Conservation (phyloP, 1,140 invertebrate genomes). For the Hycleus phaleratus region DNA sequence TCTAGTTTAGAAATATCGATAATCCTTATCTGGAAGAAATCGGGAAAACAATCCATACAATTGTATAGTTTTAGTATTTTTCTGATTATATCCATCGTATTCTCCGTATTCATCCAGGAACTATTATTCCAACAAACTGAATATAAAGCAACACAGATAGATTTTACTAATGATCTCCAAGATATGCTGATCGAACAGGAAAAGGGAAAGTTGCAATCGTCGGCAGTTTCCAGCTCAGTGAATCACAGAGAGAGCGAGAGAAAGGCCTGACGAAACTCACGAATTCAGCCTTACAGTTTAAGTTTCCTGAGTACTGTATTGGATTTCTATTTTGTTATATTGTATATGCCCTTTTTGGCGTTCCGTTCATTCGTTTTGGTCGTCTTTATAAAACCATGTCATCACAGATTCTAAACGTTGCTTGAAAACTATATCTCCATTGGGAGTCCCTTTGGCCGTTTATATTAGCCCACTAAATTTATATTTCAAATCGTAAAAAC, state of each 20-base stretch:
- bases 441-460: conserved; percentile 17
- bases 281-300: neutral
- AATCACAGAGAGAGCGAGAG: neutral
- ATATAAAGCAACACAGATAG: too few species aligned
- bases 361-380: too few species aligned
- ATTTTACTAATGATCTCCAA: conserved; percentile 8
- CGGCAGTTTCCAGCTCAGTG: conserved; percentile 19
- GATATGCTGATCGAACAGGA: conserved; percentile 7
- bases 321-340: conserved; percentile 5
- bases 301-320: conserved; percentile 2
- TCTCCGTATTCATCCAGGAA: too few species aligned
- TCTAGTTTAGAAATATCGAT: too few species aligned
- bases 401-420: conserved; percentile 16
- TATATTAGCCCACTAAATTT: conserved; percentile 24
- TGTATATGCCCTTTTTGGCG: too few species aligned
- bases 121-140: too few species aligned
- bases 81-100: too few species aligned
- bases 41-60: too few species aligned
- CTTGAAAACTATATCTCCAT: conserved; percentile 18
- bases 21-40: too few species aligned
- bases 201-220: conserved; percentile 10
- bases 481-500: conserved; percentile 26
- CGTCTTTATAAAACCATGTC: neutral
- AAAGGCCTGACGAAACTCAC: neutral
- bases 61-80: too few species aligned